Conservation (phyloP, 2,797 vertebrate genomes). For the Leptoclinus maculatus region DNA sequence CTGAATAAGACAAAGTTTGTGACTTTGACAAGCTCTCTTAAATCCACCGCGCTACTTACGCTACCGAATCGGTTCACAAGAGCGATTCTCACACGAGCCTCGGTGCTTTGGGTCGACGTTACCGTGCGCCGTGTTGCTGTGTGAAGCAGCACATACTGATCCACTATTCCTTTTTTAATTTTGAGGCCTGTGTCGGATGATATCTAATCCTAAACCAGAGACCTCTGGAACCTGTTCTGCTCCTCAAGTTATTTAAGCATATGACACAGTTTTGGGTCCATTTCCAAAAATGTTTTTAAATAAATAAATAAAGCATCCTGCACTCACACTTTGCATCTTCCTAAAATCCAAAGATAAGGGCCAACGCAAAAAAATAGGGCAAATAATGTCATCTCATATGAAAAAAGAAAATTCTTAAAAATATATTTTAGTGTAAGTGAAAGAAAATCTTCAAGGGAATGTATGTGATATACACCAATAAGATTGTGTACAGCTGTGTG, state of each 20-base stretch:
- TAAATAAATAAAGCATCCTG: neutral
- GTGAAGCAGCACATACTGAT: too few species aligned
- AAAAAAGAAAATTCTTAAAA: neutral
- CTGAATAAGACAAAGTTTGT: neutral
- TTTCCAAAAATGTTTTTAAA: too few species aligned
- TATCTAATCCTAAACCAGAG: constrained; percentile 1
- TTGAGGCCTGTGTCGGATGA: neutral
- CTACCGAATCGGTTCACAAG: too few species aligned
- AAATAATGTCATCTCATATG: neutral
- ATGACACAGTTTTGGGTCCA: constrained; percentile 31
- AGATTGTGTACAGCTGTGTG: neutral
- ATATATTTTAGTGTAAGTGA: too few species aligned
- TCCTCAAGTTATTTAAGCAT: constrained; percentile 21
- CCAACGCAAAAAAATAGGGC: neutral
- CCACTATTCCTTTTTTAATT: neutral
- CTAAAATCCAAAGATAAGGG: neutral
- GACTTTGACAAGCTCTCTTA: neutral
- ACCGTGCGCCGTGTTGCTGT: too few species aligned
- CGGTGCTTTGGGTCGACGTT: too few species aligned
- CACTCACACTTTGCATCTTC: neutral
- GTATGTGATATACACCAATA: neutral
- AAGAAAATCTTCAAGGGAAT: neutral
- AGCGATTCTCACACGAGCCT: too few species aligned
- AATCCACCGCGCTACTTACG: too few species aligned
- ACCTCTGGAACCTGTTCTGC: constrained; percentile 4